Evolutionary conservation across 2,113 vertebrate genomes (phyloP).

Genomic region (Corynorhinus townsendii): DNA sequence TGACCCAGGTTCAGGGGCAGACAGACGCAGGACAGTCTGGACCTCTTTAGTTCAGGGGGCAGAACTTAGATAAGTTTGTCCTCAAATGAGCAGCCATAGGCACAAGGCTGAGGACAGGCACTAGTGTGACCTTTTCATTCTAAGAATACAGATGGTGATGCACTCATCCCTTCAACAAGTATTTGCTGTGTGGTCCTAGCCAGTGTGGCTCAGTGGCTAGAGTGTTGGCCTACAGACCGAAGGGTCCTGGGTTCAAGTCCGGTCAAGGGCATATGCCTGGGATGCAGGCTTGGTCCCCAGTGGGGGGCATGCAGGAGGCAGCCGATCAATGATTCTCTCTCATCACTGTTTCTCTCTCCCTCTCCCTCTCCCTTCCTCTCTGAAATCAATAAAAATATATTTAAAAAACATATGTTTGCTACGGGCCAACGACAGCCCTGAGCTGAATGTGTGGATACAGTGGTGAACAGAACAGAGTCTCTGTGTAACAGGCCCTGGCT

Average conservation of each 20-base stretch:
- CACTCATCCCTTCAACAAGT: background rate
- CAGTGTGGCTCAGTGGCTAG: too few species aligned
- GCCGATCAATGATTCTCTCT: too few species aligned
- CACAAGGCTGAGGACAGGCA: background rate
- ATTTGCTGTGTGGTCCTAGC: too few species aligned
- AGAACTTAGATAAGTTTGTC: background rate
- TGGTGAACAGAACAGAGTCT: accelerated
- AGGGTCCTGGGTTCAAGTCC: too few species aligned
- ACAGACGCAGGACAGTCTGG: background rate
- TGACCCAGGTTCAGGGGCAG: background rate
- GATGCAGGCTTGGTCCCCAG: too few species aligned
- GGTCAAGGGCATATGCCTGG: too few species aligned
- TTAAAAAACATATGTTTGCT: too few species aligned
- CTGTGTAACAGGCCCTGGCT: conserved; percentile 12
- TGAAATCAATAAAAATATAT: too few species aligned
- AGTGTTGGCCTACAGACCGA: too few species aligned
- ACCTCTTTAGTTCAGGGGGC: background rate
- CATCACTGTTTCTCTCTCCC: too few species aligned
- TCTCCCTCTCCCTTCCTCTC: too few species aligned
- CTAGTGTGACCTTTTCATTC: background rate
- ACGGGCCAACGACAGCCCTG: accelerated
- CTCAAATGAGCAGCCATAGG: background rate
- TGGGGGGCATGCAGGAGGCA: too few species aligned
- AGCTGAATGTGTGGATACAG: accelerated
- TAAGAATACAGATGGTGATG: background rate